Evolutionary conservation across 2,797 vertebrate species (phyloP).

Genomic region (Pseudocheirus occidentalis): DNA sequence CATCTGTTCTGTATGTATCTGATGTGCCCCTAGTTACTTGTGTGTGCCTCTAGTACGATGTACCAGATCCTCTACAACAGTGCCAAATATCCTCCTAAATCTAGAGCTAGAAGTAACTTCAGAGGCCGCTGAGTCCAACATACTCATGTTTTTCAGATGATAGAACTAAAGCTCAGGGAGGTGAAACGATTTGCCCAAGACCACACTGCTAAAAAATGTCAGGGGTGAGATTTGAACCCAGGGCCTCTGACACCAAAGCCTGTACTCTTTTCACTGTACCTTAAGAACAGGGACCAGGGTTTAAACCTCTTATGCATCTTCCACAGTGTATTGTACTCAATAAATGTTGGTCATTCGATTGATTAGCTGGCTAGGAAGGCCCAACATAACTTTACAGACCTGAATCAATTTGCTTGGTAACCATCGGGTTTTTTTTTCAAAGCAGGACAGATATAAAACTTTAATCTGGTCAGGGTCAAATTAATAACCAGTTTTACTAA

Average conservation of each 20-base stretch:
- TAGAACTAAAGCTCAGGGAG: neutral
- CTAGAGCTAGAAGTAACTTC: neutral
- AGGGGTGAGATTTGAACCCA: neutral
- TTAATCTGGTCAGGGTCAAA: neutral
- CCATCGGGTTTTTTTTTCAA: neutral
- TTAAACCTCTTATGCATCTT: neutral
- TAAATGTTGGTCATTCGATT: neutral
- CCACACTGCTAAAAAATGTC: neutral
- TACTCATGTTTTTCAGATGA: neutral
- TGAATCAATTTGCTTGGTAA: neutral
- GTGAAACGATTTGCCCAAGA: neutral
- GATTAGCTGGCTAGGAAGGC: neutral
- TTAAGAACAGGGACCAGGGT: neutral
- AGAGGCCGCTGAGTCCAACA: neutral
- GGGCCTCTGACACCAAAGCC: neutral
- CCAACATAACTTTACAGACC: neutral
- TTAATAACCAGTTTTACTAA: conserved; percentile 1
- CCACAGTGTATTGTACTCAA: neutral
- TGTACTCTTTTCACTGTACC: neutral
- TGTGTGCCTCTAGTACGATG: neutral
- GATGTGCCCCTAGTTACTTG: neutral
- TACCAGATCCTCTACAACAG: neutral
- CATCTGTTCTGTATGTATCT: neutral
- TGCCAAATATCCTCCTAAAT: neutral
- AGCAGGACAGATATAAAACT: neutral